Percentiles rank a stretch among this genome's conserved stretches.
Evolutionary conservation across 2,113 vertebrate genomes (phyloP).

Genomic region (Reinhardtius hippoglossoides): DNA sequence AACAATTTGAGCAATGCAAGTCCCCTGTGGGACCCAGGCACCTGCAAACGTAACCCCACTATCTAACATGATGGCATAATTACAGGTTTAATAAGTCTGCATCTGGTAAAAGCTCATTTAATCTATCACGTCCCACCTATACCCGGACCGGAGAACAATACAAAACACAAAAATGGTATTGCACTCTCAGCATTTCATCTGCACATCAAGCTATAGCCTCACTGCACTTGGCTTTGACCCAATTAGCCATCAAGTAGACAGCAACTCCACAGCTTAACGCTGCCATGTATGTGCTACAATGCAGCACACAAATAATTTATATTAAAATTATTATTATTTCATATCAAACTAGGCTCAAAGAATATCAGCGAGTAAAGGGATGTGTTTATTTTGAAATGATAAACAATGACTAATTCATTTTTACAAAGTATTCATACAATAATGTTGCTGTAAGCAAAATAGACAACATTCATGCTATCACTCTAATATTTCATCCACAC

Average conservation of each 20-base stretch:
- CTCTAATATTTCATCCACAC: background rate
- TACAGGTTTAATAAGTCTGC: constrained; percentile 72
- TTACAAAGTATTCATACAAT: background rate
- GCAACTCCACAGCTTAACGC: constrained; percentile 3
- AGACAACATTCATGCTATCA: background rate
- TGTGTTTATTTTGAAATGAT: constrained; percentile 13
- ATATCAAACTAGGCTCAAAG: constrained; percentile 19
- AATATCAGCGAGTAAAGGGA: background rate
- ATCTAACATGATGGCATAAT: constrained; percentile 74
- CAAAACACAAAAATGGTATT: constrained; percentile 35
- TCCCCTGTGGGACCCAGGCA: constrained; percentile 76
- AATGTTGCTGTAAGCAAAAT: too few relatives aligned
- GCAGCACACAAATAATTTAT: constrained; percentile 18
- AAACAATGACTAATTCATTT: background rate
- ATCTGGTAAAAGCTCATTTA: constrained; percentile 69
- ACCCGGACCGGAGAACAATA: constrained; percentile 47
- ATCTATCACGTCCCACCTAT: constrained; percentile 62
- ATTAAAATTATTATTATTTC: background rate
- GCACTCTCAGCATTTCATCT: constrained; percentile 63
- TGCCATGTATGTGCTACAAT: constrained; percentile 28
- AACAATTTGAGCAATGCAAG: constrained; percentile 79
- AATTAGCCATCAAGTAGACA: constrained; percentile 62
- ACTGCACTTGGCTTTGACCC: constrained; percentile 57
- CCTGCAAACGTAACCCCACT: constrained; percentile 76
- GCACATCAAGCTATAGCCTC: constrained; percentile 59